Percentiles rank a stretch among this genome's conserved stretches.
phyloP scores from a whole-genome alignment of 2,888 invertebrate genomes.

The Drosophila austrosaltans region DNA sequence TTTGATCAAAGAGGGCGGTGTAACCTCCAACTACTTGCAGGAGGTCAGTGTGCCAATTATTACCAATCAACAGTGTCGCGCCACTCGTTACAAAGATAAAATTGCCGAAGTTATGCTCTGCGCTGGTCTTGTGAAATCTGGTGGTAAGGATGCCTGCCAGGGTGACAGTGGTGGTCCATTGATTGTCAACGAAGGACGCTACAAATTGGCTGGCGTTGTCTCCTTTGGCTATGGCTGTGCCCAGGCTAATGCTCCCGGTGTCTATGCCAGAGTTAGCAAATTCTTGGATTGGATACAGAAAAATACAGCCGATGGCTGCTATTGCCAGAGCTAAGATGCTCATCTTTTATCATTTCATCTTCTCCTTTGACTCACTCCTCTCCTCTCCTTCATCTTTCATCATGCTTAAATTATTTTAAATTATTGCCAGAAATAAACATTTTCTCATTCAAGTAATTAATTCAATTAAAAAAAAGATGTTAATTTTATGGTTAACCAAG shows the following conservation, averaged over 20 bases:
- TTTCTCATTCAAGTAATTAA: constrained; percentile 58
- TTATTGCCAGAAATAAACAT: constrained; percentile 51
- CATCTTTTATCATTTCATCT: background rate
- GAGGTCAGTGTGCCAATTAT: constrained; percentile 82
- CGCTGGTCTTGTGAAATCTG: constrained; percentile 79
- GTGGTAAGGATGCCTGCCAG: constrained; percentile 83
- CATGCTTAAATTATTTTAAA: constrained; percentile 66
- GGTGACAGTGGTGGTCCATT: constrained; percentile 83
- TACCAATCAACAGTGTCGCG: constrained; percentile 76
- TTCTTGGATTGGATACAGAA: constrained; percentile 80
- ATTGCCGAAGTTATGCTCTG: constrained; percentile 82
- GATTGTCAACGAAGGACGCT: constrained; percentile 77
- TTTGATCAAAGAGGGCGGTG: constrained; percentile 77
- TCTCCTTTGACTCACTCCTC: background rate
- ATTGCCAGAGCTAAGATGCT: constrained; percentile 64
- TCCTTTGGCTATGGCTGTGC: constrained; percentile 82
- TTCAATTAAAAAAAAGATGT: constrained; percentile 2
- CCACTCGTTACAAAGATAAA: constrained; percentile 79
- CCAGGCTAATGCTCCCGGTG: constrained; percentile 81
- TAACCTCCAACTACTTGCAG: constrained; percentile 77
- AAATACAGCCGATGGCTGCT: constrained; percentile 78
- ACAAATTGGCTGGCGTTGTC: constrained; percentile 80
- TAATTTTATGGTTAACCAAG: background rate
- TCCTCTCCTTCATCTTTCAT: constrained; percentile 9
- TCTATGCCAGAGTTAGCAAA: constrained; percentile 81